phyloP scores from a whole-genome alignment of 2,113 vertebrate genomes.

The Pelusios castaneus region DNA sequence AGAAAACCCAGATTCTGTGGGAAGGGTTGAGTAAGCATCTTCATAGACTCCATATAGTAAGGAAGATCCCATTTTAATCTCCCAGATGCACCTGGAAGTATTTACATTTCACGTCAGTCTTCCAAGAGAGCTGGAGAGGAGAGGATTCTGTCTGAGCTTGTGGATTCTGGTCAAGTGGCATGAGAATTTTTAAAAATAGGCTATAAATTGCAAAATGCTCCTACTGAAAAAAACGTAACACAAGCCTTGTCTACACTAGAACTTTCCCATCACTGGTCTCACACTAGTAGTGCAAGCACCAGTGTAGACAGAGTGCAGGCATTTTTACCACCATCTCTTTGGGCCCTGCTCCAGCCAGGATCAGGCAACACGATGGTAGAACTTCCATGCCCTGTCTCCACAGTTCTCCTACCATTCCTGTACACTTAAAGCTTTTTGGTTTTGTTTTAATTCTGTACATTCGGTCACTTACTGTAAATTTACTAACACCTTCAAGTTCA shows the following conservation, averaged over 20 bases:
- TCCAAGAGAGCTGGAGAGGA: not conserved
- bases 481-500: slow-evolving; percentile 83
- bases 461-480: slow-evolving; percentile 87
- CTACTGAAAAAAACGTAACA: not conserved
- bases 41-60: not conserved
- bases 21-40: not conserved
- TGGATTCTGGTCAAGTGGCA: not conserved
- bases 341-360: not conserved
- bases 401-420: not conserved
- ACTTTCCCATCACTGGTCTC: not conserved
- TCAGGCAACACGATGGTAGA: not conserved
- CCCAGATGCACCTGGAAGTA: not conserved
- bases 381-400: not conserved
- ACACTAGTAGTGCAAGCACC: not conserved
- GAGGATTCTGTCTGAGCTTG: not conserved
- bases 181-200: not conserved
- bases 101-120: not conserved
- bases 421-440: not conserved
- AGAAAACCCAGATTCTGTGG: not conserved
- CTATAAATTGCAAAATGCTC: not conserved
- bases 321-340: not conserved
- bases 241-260: not conserved
- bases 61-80: not conserved
- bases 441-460: not conserved
- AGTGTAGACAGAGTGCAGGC: not conserved